Percentiles rank a stretch among this genome's conserved stretches.
Conservation (phyloP, 53 echinoderm and acorn worm species). For the Pentamera pediparva region DNA sequence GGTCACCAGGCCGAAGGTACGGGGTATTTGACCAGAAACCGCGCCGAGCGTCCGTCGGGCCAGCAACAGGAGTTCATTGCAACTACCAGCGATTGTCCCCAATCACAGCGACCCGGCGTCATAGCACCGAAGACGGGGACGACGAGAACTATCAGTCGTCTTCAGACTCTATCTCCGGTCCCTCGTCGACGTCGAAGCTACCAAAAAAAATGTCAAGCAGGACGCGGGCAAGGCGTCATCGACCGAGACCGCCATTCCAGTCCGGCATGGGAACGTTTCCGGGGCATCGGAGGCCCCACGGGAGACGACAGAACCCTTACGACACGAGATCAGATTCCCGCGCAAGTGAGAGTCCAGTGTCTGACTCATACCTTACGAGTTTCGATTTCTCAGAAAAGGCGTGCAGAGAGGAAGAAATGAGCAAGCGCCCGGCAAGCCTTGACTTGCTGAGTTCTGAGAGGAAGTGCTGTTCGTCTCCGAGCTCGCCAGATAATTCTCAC, state of each 20-base stretch:
- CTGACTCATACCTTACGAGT: constrained; percentile 26
- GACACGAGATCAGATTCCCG: constrained; percentile 24
- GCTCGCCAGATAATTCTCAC: constrained; percentile 36
- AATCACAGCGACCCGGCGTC: neutral
- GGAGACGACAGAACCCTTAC: constrained; percentile 9
- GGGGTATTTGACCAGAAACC: constrained; percentile 4
- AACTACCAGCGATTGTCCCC: constrained; percentile 14
- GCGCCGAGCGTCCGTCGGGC: constrained; percentile 23
- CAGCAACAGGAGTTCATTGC: neutral
- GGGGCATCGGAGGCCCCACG: neutral
- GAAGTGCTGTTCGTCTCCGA: constrained; percentile 39
- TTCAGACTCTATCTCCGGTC: constrained; percentile 19
- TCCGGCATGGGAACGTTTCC: constrained; percentile 22
- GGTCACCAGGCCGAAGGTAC: constrained; percentile 18
- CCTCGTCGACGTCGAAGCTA: constrained; percentile 12
- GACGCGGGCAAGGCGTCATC: constrained; percentile 7
- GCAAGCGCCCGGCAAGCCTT: constrained; percentile 24
- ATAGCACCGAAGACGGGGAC: constrained; percentile 26
- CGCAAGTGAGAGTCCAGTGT: constrained; percentile 33
- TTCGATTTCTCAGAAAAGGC: constrained; percentile 25
- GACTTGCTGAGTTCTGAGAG: constrained; percentile 28
- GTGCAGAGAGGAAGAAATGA: constrained; percentile 9
- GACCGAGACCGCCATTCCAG: constrained; percentile 16
- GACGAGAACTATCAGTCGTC: constrained; percentile 34
- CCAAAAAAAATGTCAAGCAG: constrained; percentile 9